Percentiles rank a stretch among this genome's conserved stretches.
phyloP scores from a whole-genome alignment of 2,113 vertebrate genomes.

The Artemisiospiza belli region DNA sequence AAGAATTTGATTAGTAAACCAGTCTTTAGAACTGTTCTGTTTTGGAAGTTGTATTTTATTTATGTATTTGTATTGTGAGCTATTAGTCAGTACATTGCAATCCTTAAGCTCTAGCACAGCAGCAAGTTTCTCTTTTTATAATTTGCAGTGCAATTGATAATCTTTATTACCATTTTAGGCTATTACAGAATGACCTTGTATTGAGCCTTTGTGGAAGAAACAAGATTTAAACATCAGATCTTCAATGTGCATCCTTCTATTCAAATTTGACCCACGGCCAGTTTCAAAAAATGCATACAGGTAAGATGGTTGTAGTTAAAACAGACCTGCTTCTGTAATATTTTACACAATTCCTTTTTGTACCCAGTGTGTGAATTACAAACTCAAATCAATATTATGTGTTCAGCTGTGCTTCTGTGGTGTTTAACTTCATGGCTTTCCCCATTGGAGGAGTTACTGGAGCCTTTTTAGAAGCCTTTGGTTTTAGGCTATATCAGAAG shows the following conservation, averaged over 20 bases:
- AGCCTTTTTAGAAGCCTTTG: not conserved
- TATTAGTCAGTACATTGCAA: not conserved
- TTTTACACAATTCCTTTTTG: not conserved
- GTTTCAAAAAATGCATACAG: conserved; percentile 98
- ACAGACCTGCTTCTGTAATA: not conserved
- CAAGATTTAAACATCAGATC: conserved; percentile 27
- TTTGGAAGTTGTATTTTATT: not conserved
- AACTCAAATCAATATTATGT: not conserved
- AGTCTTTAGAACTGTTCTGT: not conserved
- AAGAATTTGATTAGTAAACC: not conserved
- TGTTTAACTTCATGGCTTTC: not conserved
- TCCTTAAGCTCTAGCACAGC: not conserved
- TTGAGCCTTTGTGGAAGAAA: conserved; percentile 52
- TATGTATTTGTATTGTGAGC: not conserved
- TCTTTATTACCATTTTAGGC: conserved; percentile 70
- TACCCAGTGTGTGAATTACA: not conserved
- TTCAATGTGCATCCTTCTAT: conserved; percentile 97
- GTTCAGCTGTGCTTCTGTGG: not conserved
- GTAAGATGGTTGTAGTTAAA: conserved; percentile 62
- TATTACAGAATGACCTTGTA: conserved; percentile 55
- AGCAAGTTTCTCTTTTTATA: not conserved
- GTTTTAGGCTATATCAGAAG: not conserved
- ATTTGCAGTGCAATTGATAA: not conserved
- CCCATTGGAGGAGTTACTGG: not conserved
- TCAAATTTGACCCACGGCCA: conserved; percentile 95